Evolutionary conservation across 1,140 invertebrate genomes (phyloP).

Genomic region (Rhyacophila brunnea): DNA sequence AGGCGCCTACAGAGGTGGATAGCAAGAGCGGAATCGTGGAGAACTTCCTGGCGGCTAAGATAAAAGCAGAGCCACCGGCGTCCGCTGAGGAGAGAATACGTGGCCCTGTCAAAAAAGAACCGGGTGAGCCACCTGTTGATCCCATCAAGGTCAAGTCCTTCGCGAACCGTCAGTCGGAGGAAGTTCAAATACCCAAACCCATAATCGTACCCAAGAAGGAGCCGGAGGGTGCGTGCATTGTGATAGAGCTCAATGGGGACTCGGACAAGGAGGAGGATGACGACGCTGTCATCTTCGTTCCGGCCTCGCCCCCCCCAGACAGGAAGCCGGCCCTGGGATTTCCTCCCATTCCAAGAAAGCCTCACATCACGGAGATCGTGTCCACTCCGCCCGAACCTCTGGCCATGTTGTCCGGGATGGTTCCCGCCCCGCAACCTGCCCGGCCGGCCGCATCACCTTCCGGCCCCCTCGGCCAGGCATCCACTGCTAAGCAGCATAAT

Average conservation of each 20-base stretch:
- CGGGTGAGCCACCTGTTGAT: constrained; percentile 2
- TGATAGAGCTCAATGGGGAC: constrained; percentile 33
- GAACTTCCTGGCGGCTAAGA: neutral
- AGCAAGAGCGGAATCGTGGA: constrained; percentile 25
- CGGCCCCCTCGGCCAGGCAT: neutral
- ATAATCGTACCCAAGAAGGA: constrained; percentile 32
- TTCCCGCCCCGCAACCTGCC: neutral
- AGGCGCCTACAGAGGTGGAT: constrained; percentile 7
- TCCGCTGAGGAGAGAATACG: neutral
- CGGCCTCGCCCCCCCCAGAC: constrained; percentile 13
- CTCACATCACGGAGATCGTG: constrained; percentile 8
- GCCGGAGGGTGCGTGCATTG: constrained; percentile 7
- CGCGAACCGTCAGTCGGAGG: constrained; percentile 11
- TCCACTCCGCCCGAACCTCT: neutral
- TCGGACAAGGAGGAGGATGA: constrained; percentile 16
- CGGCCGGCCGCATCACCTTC: neutral
- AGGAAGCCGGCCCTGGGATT: constrained; percentile 21
- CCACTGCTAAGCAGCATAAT: constrained; percentile 29
- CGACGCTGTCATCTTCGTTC: constrained; percentile 32
- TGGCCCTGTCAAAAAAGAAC: neutral
- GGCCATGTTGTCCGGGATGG: neutral
- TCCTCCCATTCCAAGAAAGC: neutral
- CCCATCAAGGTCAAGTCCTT: constrained; percentile 14
- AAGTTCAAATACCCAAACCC: constrained; percentile 26
- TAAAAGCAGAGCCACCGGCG: constrained; percentile 24